These are phyloP conservation scores for Pilophorus perplexus DNA, from an alignment of 2,888 invertebrate species.

Conservation along the genomic window DNA sequence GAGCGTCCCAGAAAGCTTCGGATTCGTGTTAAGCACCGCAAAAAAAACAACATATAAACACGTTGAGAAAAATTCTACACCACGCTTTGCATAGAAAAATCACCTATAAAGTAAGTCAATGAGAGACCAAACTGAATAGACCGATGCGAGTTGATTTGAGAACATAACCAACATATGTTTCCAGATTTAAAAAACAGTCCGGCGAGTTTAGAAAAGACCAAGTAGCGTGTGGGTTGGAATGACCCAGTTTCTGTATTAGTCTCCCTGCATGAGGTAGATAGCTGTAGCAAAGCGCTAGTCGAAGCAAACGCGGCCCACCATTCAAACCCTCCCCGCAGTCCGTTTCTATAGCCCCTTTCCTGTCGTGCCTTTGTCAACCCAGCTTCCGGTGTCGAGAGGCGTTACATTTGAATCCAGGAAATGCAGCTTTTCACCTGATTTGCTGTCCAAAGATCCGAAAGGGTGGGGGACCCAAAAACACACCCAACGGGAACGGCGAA, in stretches of 20 bases:
- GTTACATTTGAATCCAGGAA: constrained; percentile 29
- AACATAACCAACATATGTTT: neutral
- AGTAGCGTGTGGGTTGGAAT: constrained; percentile 32
- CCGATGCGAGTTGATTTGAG: neutral
- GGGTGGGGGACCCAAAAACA: neutral
- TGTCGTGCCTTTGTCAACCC: constrained; percentile 18
- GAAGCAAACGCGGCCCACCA: neutral
- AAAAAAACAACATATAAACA: too few relatives aligned
- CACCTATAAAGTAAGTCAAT: too few relatives aligned
- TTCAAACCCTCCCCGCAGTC: constrained; percentile 19
- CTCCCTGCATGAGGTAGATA: constrained; percentile 37
- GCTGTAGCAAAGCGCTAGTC: constrained; percentile 17
- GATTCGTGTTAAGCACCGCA: too few relatives aligned
- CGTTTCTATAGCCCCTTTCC: constrained; percentile 25
- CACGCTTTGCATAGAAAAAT: too few relatives aligned
- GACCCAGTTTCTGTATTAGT: constrained; percentile 35
- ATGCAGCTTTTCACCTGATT: constrained; percentile 29
- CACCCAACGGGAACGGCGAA: neutral
- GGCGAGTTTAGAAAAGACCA: constrained; percentile 17
- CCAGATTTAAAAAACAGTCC: neutral
- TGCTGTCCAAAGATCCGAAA: too few relatives aligned
- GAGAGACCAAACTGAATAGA: too few relatives aligned
- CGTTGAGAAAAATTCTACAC: too few relatives aligned
- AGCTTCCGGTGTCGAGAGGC: constrained; percentile 23
- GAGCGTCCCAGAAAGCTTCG: too few relatives aligned